Evolutionary conservation across 1,140 invertebrate species (phyloP).

Genomic region (Catajapyx aquilonaris): DNA sequence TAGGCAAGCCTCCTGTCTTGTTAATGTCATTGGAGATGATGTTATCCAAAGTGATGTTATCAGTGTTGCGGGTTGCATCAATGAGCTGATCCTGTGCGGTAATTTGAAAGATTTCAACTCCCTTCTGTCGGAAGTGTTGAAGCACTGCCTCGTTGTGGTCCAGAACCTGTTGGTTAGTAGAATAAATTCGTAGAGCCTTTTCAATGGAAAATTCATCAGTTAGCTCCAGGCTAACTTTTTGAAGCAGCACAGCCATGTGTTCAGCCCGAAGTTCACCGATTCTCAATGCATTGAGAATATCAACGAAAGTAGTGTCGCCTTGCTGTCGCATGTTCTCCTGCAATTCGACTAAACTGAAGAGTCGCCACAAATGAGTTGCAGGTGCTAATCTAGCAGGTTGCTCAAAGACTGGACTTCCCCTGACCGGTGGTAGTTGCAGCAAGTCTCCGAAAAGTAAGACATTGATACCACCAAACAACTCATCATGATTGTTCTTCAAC

Average conservation of each 20-base stretch:
- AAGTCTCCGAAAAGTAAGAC: slow-evolving; percentile 18
- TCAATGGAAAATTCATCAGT: neutral
- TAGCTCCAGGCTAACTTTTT: neutral
- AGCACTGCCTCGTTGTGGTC: neutral
- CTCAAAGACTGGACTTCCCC: slow-evolving; percentile 16
- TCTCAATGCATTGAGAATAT: neutral
- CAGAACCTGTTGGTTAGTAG: neutral
- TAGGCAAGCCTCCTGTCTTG: too few species aligned
- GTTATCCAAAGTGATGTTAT: too few species aligned
- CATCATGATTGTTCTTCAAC: slow-evolving; percentile 12
- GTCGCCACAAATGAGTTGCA: slow-evolving; percentile 17
- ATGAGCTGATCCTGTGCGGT: too few species aligned
- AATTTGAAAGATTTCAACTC: too few species aligned
- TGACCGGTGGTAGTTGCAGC: slow-evolving; percentile 18
- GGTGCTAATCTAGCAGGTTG: slow-evolving; percentile 16
- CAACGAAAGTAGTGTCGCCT: slow-evolving; percentile 1
- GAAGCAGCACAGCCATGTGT: neutral
- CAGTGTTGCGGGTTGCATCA: too few species aligned
- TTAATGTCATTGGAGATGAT: too few species aligned
- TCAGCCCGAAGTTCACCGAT: neutral
- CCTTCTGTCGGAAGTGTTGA: neutral
- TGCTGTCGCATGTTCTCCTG: slow-evolving; percentile 17
- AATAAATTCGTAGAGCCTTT: too few species aligned
- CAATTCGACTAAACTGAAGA: slow-evolving; percentile 17
- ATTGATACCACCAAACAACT: slow-evolving; percentile 16